phyloP scores from a whole-genome alignment of 2,888 invertebrate species.

The Strigamia crassipes region DNA sequence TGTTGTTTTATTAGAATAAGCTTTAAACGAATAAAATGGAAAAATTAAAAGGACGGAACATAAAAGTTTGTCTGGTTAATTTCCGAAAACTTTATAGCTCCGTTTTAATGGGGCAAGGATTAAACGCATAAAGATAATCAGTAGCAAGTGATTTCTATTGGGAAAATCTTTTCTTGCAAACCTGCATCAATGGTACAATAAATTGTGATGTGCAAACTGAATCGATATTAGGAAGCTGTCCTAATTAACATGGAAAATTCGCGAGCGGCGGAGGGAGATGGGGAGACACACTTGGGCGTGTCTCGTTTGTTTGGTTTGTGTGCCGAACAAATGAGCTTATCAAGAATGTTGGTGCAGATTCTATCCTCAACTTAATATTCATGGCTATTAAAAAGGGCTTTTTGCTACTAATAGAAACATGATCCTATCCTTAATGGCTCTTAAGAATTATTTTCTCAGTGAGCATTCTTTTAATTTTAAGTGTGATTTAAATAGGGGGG shows the following conservation, averaged over 20 bases:
- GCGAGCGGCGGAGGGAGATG: background rate
- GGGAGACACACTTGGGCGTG: conserved; percentile 2
- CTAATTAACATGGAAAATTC: conserved; percentile 10
- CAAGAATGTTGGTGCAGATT: background rate
- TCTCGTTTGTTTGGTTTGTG: conserved; percentile 10
- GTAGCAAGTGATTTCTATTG: background rate
- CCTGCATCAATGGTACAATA: background rate
- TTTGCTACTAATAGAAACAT: background rate
- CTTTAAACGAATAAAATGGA: background rate
- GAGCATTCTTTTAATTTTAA: background rate
- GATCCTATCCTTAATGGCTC: background rate
- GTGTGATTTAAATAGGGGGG: background rate
- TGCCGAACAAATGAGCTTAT: conserved; percentile 10
- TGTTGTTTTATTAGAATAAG: no score
- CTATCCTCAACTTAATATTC: background rate
- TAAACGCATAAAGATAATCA: background rate
- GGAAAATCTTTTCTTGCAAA: background rate
- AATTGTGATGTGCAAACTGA: conserved; percentile 10
- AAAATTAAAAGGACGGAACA: background rate
- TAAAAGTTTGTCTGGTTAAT: background rate
- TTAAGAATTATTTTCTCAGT: background rate
- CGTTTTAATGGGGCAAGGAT: background rate
- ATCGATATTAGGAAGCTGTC: conserved; percentile 10
- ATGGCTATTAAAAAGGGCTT: conserved; percentile 10
- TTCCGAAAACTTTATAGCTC: background rate